These are phyloP conservation scores for Drosophila barbarae DNA, from an alignment of 2,888 invertebrate species.

Conservation along the genomic window DNA sequence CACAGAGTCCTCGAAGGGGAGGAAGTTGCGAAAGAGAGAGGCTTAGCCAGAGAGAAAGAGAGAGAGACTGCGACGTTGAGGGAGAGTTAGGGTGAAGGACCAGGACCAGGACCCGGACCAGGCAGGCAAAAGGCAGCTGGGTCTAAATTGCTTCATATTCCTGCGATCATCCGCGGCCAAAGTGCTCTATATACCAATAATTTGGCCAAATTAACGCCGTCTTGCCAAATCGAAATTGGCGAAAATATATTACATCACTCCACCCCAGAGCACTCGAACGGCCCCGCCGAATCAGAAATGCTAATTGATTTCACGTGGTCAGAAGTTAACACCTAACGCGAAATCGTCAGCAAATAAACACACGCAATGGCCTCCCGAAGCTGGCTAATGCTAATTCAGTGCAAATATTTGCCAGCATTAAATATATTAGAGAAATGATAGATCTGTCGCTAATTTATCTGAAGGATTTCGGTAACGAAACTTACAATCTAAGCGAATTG, in stretches of 20 bases:
- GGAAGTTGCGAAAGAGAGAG: conserved; percentile 8
- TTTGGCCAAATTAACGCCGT: conserved; percentile 63
- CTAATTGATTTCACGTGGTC: conserved; percentile 72
- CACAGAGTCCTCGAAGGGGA: conserved; percentile 42
- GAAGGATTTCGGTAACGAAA: conserved; percentile 23
- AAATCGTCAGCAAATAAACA: conserved; percentile 18
- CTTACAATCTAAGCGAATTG: conserved; percentile 7
- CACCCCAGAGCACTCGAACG: not conserved
- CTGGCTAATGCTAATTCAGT: conserved; percentile 29
- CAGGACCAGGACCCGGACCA: conserved; percentile 7
- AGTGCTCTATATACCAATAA: conserved; percentile 52
- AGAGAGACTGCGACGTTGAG: conserved; percentile 8
- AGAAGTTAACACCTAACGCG: conserved; percentile 52
- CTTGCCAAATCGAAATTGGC: conserved; percentile 60
- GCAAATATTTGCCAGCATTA: conserved; percentile 34
- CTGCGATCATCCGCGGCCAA: conserved; percentile 15
- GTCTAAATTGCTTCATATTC: conserved; percentile 2
- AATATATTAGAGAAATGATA: conserved; percentile 27
- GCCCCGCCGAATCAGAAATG: conserved; percentile 42
- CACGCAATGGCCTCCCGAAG: conserved; percentile 12
- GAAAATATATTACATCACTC: conserved; percentile 64
- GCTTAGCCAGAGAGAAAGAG: conserved; percentile 1
- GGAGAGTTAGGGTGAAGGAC: conserved; percentile 29
- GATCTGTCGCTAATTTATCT: conserved; percentile 22
- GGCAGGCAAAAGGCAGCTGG: conserved; percentile 46